A percentile compares a stretch with the other conserved stretches of the same genome.
These are phyloP conservation scores for Artemia franciscana DNA, from an alignment of 1,140 invertebrate species.

Conservation along the genomic window DNA sequence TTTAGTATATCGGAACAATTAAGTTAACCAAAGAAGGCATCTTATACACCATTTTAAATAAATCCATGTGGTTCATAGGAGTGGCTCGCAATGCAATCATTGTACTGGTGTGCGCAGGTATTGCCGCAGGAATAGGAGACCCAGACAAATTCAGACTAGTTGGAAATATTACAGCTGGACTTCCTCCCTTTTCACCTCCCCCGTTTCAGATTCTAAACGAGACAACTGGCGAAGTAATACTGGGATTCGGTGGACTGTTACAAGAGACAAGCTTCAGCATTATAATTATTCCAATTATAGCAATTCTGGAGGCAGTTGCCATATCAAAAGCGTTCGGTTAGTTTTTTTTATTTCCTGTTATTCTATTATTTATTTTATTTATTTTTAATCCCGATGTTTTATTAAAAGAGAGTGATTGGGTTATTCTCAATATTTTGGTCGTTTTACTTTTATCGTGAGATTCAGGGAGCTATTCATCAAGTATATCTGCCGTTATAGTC, in stretches of 20 bases:
- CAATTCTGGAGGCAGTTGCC: slow-evolving; percentile 53
- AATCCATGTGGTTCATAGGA: slow-evolving; percentile 39
- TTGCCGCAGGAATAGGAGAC: slow-evolving; percentile 24
- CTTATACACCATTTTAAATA: too few relatives aligned
- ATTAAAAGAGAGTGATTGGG: too few relatives aligned
- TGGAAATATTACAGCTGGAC: slow-evolving; percentile 23
- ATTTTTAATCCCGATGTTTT: too few relatives aligned
- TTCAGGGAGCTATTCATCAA: too few relatives aligned
- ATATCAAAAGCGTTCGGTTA: slow-evolving; percentile 47
- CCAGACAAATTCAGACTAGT: slow-evolving; percentile 37
- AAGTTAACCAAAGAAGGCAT: too few relatives aligned
- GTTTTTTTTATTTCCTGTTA: slow-evolving; percentile 3
- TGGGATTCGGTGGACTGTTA: slow-evolving; percentile 37
- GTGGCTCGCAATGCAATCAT: slow-evolving; percentile 52
- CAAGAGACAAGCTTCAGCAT: slow-evolving; percentile 41
- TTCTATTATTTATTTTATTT: too few relatives aligned
- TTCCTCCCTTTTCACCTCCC: slow-evolving; percentile 3
- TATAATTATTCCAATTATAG: slow-evolving; percentile 47
- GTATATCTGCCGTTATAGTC: too few relatives aligned
- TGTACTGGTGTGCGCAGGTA: slow-evolving; percentile 37
- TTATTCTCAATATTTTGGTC: too few relatives aligned
- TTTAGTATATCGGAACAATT: too few relatives aligned
- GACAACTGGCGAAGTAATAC: slow-evolving; percentile 31
- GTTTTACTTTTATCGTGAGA: too few relatives aligned
- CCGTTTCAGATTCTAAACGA: slow-evolving; percentile 1